Conservation (phyloP, 2,113 vertebrate genomes). For the Chionomys nivalis region DNA sequence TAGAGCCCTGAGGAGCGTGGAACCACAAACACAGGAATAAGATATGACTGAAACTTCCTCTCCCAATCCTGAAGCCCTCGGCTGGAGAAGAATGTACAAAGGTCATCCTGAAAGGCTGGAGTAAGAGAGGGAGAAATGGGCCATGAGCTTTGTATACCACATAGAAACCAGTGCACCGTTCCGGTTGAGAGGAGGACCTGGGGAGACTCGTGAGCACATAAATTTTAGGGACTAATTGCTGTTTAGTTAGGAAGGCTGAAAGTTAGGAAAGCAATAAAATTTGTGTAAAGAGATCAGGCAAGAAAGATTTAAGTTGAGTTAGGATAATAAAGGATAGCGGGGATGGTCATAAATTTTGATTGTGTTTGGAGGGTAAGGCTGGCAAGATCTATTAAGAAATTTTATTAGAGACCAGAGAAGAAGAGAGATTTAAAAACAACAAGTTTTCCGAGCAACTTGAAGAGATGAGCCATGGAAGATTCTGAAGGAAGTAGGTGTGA, state of each 20-base stretch:
- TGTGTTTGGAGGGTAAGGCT: background rate
- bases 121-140: background rate
- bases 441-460: background rate
- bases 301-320: background rate
- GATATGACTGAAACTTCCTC: background rate
- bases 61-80: background rate
- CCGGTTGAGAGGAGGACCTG: too few relatives aligned
- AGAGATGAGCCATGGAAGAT: background rate
- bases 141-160: background rate
- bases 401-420: background rate
- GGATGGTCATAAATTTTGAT: too few relatives aligned
- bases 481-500: background rate
- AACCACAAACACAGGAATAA: background rate
- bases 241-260: background rate
- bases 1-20: background rate
- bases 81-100: background rate
- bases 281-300: background rate
- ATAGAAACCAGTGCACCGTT: background rate
- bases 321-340: background rate
- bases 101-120: background rate
- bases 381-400: background rate
- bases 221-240: background rate
- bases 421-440: background rate
- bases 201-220: background rate
- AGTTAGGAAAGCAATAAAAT: background rate